Percentiles rank a stretch among this genome's conserved stretches.
Conservation (phyloP, 2,113 vertebrate species). For the Dasypus novemcinctus region DNA sequence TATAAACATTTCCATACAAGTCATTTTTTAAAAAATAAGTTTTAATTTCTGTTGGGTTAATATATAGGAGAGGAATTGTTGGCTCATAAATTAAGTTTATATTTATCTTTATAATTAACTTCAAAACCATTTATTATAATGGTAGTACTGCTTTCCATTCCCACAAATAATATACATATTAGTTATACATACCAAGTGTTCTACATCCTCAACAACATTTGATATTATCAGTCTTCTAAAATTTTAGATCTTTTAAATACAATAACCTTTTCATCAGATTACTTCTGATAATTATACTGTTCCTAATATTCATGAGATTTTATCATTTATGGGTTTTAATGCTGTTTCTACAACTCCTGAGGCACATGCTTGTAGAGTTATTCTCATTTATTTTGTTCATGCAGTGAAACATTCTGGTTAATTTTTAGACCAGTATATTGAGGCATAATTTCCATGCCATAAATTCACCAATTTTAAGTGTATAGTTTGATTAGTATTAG, state of each 20-base stretch:
- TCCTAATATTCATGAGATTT: neutral
- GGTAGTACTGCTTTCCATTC: conserved; percentile 54
- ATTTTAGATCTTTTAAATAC: neutral
- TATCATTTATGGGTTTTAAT: neutral
- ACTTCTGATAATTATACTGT: neutral
- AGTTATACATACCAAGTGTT: conserved; percentile 46
- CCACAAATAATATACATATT: conserved; percentile 12
- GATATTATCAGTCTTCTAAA: neutral
- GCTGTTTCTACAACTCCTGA: conserved; percentile 9
- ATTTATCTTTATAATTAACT: conserved; percentile 52
- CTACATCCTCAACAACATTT: neutral
- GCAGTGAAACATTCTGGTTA: neutral
- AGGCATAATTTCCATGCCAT: neutral
- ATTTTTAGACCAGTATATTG: neutral
- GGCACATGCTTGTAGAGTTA: neutral
- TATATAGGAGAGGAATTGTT: conserved; percentile 14
- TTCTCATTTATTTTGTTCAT: neutral
- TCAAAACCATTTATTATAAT: conserved; percentile 52
- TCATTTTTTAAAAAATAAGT: conserved; percentile 19
- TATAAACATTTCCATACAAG: conserved; percentile 8
- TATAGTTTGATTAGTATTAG: neutral
- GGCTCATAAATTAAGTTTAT: conserved; percentile 21
- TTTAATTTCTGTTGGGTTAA: conserved; percentile 33
- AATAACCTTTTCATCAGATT: neutral
- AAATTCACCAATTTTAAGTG: conserved; percentile 3